These are phyloP conservation scores for Rhagophthalmus giganteus DNA, from an alignment of 2,888 invertebrate genomes.

Conservation along the genomic window DNA sequence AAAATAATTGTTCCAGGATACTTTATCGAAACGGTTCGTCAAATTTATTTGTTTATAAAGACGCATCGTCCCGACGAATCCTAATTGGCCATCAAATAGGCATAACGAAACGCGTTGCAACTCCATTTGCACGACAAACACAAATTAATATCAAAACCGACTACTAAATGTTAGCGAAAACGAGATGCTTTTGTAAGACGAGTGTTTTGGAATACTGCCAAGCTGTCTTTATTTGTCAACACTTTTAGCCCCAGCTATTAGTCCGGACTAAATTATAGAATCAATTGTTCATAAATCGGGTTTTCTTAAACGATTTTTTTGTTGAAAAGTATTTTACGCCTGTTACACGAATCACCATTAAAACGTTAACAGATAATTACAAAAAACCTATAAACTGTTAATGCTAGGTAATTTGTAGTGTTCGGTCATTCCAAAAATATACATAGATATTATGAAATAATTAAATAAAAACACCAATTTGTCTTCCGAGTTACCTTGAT, in stretches of 20 bases:
- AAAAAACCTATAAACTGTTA: too few relatives aligned
- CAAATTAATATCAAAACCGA: slow-evolving; percentile 9
- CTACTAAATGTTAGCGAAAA: slow-evolving; percentile 11
- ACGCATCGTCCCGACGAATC: background rate
- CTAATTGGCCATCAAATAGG: background rate
- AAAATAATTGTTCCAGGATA: background rate
- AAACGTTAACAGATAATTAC: too few relatives aligned
- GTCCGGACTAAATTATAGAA: slow-evolving; percentile 15
- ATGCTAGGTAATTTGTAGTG: too few relatives aligned
- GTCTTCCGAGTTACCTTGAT: too few relatives aligned
- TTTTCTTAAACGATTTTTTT: background rate
- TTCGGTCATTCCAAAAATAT: background rate
- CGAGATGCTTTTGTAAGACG: slow-evolving; percentile 13
- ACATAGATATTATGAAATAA: too few relatives aligned
- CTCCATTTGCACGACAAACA: slow-evolving; percentile 16
- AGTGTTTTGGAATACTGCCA: slow-evolving; percentile 18
- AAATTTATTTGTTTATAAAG: slow-evolving; percentile 1
- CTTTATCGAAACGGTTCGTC: background rate
- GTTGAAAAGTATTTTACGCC: too few relatives aligned
- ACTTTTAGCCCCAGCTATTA: slow-evolving; percentile 14
- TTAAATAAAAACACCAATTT: too few relatives aligned
- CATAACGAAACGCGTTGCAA: slow-evolving; percentile 6
- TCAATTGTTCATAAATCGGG: slow-evolving; percentile 12
- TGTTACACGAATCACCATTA: too few relatives aligned
- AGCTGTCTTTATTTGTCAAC: slow-evolving; percentile 20